Base-by-base conservation (phyloP, 2,888 invertebrate genomes). In the Stenurella melanura region DNA sequence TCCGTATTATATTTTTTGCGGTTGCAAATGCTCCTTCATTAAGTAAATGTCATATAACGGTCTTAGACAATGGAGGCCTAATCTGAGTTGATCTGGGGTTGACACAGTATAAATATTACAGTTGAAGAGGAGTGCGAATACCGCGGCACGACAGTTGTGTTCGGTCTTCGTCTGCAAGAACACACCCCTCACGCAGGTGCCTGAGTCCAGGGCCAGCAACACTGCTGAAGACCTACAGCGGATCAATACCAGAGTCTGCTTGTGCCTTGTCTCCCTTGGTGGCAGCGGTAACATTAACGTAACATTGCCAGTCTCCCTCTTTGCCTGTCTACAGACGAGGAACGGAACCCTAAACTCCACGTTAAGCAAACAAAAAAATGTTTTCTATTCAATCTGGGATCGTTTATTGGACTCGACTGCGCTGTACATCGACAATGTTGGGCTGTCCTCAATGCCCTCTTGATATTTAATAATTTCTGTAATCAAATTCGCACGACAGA, bases 161-260 rank as follows among this genome's bases (percentile, higher is more conserved):
- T 58, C 60, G 68, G 58, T 68, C 74, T 70, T 70, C 73, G 74
- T 72, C 72, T 73, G 69, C 74, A 76, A 78, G 74, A 78, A 72
- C 42, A 54, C 70, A 18, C 72, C 73, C 68, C 75, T 74, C 68
- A 56, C 78, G 77, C 78, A 78, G 80, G 76, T 80, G 78, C 78
- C 42, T 12, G 2, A 42, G 42, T 42, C 78, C 79, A 73, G 76
- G 76, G 70, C 63, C 78, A 78, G 69, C 77, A 79, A 77, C 72
- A 77, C 70, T 64, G 75, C 75, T 73, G 78, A 80, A 81, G 81
- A 79, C 78, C 77, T 71, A 42, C 50, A 69, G 61, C 57, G 21
- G 81, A 81, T 81, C 81, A 80, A 81, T 81, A 81, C 78, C 58
- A 57, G 77, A 76, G 74, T 78, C 80, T 78, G 77, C 74, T 74